Conservation (phyloP, 2,888 invertebrate species). For the Cantharis flavilabris region DNA sequence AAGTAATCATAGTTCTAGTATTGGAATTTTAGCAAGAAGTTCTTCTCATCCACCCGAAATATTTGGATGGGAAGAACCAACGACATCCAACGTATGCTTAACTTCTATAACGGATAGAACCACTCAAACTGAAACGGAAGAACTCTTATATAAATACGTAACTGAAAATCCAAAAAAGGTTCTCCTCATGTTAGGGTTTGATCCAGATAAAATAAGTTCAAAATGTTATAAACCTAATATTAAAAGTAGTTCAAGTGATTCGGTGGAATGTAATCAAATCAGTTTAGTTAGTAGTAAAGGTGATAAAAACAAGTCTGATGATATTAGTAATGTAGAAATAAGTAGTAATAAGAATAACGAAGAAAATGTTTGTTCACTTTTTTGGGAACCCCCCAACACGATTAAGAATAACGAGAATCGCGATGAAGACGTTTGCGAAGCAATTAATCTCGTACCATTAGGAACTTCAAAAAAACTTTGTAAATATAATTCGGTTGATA, state of each 20-base stretch:
- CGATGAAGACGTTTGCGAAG: slow-evolving; percentile 32
- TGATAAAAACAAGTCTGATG: slow-evolving; percentile 27
- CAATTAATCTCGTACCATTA: slow-evolving; percentile 30
- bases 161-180: slow-evolving; percentile 75
- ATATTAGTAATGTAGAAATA: slow-evolving; percentile 18
- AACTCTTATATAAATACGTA: slow-evolving; percentile 67
- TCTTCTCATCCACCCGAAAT: slow-evolving; percentile 86
- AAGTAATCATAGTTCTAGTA: slow-evolving; percentile 47
- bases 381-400: slow-evolving; percentile 38
- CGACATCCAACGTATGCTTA: slow-evolving; percentile 32
- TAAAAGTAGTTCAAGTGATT: slow-evolving; percentile 45
- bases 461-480: slow-evolving; percentile 36
- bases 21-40: slow-evolving; percentile 70
- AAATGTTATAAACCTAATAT: slow-evolving; percentile 41
- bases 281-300: slow-evolving; percentile 13
- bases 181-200: slow-evolving; percentile 73
- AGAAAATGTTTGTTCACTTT: slow-evolving; percentile 43
- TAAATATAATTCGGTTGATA: slow-evolving; percentile 33
- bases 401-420: neutral
- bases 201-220: slow-evolving; percentile 57
- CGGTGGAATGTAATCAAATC: slow-evolving; percentile 38
- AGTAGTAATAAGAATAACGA: slow-evolving; percentile 38
- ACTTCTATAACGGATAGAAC: slow-evolving; percentile 47
- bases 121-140: slow-evolving; percentile 69
- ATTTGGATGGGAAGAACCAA: slow-evolving; percentile 71